Percentiles rank a stretch among this genome's conserved stretches.
Evolutionary conservation across 2,113 vertebrate genomes (phyloP).

Genomic region (Reinhardtius hippoglossoides): DNA sequence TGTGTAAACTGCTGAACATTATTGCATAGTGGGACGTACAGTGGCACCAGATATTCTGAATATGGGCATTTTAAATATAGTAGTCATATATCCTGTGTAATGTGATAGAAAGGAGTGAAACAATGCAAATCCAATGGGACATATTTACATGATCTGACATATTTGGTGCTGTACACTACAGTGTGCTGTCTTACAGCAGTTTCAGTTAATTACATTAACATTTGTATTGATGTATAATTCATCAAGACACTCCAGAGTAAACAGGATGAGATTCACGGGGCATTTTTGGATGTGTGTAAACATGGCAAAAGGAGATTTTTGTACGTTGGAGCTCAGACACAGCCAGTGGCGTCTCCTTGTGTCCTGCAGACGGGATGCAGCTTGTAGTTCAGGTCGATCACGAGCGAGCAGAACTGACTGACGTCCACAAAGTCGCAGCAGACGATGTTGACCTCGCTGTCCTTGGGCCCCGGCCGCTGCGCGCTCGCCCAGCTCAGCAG

Average conservation of each 20-base stretch:
- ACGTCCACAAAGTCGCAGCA: slow-evolving; percentile 79
- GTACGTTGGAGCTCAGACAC: background rate
- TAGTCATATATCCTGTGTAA: background rate
- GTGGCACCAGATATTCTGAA: too few species aligned
- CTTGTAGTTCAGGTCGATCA: slow-evolving; percentile 78
- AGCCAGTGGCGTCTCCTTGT: background rate
- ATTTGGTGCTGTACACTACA: background rate
- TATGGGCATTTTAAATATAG: background rate
- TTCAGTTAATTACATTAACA: background rate
- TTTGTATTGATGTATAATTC: background rate
- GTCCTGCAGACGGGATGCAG: background rate
- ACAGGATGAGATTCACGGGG: background rate
- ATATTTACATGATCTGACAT: background rate
- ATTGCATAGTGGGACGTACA: background rate
- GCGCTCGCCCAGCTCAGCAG: slow-evolving; percentile 75
- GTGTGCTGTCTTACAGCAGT: background rate
- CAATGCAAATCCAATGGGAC: background rate
- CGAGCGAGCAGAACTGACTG: slow-evolving; percentile 69
- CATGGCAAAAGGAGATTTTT: background rate
- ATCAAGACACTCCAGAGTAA: background rate
- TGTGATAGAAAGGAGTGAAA: background rate
- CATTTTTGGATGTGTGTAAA: background rate
- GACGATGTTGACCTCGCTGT: slow-evolving; percentile 74
- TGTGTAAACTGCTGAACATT: background rate
- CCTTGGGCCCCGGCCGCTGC: slow-evolving; percentile 66